Evolutionary conservation across 35 echinoderm and acorn worm species (phyloP).

Genomic region (Apostichopus japonicus): DNA sequence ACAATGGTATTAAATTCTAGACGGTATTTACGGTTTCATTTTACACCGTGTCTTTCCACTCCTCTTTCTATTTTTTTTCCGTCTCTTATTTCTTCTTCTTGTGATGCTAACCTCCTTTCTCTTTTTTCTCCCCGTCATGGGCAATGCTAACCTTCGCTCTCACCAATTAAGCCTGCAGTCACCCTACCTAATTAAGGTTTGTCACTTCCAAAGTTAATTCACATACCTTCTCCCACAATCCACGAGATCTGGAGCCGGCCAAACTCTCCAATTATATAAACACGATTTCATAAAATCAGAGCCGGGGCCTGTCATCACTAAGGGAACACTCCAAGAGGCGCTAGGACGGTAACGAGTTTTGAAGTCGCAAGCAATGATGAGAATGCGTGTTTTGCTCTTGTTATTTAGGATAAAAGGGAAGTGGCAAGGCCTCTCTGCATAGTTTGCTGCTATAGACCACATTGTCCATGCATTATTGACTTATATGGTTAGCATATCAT

Average conservation of each 20-base stretch:
- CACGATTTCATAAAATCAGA: not conserved
- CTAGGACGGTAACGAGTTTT: not conserved
- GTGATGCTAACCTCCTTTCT: too few species aligned
- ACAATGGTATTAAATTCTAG: not conserved
- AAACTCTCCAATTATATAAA: not conserved
- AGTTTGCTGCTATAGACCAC: not conserved
- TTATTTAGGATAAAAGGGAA: not conserved
- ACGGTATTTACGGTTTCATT: not conserved
- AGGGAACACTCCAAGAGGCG: not conserved
- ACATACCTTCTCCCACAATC: not conserved
- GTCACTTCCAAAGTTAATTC: constrained; percentile 9
- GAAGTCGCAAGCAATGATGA: not conserved
- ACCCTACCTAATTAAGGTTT: constrained; percentile 48
- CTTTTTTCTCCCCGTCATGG: not conserved
- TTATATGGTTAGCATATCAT: not conserved
- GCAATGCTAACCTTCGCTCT: not conserved
- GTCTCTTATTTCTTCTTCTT: too few species aligned
- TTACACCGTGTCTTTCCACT: not conserved
- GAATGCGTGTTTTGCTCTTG: constrained; percentile 5
- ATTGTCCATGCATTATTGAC: not conserved
- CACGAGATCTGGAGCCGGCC: not conserved
- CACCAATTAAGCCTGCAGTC: constrained; percentile 11
- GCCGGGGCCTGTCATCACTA: not conserved
- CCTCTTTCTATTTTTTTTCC: too few species aligned
- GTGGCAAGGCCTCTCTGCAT: not conserved